phyloP scores from a whole-genome alignment of 1,140 invertebrate species.

The Drosophila kanapiae region DNA sequence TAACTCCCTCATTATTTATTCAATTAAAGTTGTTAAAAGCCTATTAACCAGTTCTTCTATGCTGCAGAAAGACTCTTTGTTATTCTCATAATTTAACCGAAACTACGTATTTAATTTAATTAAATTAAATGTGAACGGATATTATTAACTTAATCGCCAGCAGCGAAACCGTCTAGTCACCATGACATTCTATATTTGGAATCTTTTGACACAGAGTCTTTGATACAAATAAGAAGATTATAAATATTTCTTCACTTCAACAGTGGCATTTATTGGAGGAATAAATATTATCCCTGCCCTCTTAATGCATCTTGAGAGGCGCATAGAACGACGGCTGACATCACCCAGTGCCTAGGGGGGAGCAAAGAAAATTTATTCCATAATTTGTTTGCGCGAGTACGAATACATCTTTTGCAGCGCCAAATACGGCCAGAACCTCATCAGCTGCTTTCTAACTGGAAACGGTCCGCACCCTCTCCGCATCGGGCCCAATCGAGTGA shows the following conservation, averaged over 20 bases:
- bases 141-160: conserved; percentile 9
- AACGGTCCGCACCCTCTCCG: conserved; percentile 5
- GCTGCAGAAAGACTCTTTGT: background rate
- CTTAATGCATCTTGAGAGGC: conserved; percentile 5
- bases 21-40: background rate
- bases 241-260: background rate
- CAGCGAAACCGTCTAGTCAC: background rate
- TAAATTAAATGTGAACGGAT: background rate
- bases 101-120: background rate
- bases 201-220: background rate
- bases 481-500: conserved; percentile 23
- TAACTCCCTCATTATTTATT: background rate
- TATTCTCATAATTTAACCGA: background rate
- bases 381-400: conserved; percentile 35
- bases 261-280: background rate
- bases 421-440: conserved; percentile 70
- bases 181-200: conserved; percentile 14
- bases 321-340: conserved; percentile 34
- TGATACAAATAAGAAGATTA: conserved; percentile 3
- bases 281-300: background rate
- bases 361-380: conserved; percentile 47
- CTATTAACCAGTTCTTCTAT: background rate
- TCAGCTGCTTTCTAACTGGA: conserved; percentile 73
- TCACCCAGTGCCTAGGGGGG: conserved; percentile 26
- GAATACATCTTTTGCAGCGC: conserved; percentile 31